Base-by-base conservation (phyloP, 2,888 invertebrate species). In the Caenorhabditis wallacei region DNA sequence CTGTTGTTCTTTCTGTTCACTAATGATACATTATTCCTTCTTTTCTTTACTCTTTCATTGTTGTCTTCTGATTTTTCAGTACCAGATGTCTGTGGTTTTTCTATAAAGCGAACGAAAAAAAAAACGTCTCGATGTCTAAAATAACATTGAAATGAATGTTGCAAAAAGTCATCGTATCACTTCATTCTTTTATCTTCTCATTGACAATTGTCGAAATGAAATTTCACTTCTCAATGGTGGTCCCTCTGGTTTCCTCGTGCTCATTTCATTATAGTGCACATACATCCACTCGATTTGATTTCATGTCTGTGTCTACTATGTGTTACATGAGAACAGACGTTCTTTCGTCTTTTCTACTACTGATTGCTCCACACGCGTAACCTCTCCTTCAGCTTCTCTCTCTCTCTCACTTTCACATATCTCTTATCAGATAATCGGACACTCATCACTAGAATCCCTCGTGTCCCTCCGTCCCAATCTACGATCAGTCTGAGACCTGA, bases 291-390 rank as follows among this genome's bases (percentile, higher is more conserved):
- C 40, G 5, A 48, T 69, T 69, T 61, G 53, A 57, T 66, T 30
- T 69, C 30, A n/a, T 76, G 76, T 76, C 76, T 59, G 69, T 43
- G 76, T 76, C 76, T 76, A 61, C 61, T 53, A 43, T 20, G 54
- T 16, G 71, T 66, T 59, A 59, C 74, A 48, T 74, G 74, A 69
- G 80, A 81, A 81, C 80, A 75, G 75, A 43, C 80, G 80, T 81
- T 81, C 80, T 81, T 81, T 81, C 71, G 61, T 40, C 69, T n/a
- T n/a, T n/a, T n/a, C n/a, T 37, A 57, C 46, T 48, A 13, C 63
- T n/a, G 37, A 18, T 43, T 51, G 59, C 51, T 51, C 57, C 57
- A 46, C 51, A 40, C 10, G n/a, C n/a, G 30, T 64, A 20, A 2
- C n/a, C 16, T 26, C 16, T 40, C n/a, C n/a, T n/a, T n/a, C n/a